Base-by-base conservation (phyloP, 2,113 vertebrate genomes). In the Pteruthius melanotis region DNA sequence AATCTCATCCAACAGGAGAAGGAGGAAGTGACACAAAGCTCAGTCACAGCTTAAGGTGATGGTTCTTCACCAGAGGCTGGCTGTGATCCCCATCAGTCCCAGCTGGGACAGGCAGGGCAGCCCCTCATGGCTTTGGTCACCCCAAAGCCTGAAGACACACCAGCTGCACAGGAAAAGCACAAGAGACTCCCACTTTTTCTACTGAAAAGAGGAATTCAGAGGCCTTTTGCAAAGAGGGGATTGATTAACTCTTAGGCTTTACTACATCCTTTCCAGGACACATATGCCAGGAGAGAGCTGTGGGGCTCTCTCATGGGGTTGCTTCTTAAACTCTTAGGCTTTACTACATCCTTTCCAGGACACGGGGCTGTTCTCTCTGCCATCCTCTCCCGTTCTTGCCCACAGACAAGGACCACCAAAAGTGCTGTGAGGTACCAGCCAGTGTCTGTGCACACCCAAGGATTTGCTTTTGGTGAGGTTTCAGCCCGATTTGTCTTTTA, bases 311-410 rank as follows among this genome's bases (percentile, higher is more conserved):
- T n/a, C n/a, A n/a, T n/a, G n/a, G n/a, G n/a, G n/a, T n/a, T n/a
- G n/a, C n/a, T n/a, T n/a, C n/a, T n/a, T n/a, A n/a, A 74, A 56
- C n/a, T 56, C 59, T 27, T 3, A 15, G 19, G 44, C 8, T 69
- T 71, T 60, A 44, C 13, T 64, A 23, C 14, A 15, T 7, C 5
- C 17, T 53, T 23, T 70, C 6, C 9, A 22, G n/a, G 27, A 12
- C 30, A 16, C 1, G 2, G 21, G 5, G 9, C 22, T 60, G 19
- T 2, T 9, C 33, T 8, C 8, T 44, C 27, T 57, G 7, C 13
- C 24, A 53, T 20, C 33, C 2, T 42, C 54, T 85, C 27, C 44
- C 33, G 9, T 31, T 52, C 33, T 65, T 65, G 35, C 6, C 33
- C 49, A 6, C 3, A 75, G 17, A 81, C 26, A 54, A 33, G 4